Percentiles rank a stretch among this genome's conserved stretches.
phyloP scores from a whole-genome alignment of 2,113 vertebrate genomes.

The Smithornis capensis region DNA sequence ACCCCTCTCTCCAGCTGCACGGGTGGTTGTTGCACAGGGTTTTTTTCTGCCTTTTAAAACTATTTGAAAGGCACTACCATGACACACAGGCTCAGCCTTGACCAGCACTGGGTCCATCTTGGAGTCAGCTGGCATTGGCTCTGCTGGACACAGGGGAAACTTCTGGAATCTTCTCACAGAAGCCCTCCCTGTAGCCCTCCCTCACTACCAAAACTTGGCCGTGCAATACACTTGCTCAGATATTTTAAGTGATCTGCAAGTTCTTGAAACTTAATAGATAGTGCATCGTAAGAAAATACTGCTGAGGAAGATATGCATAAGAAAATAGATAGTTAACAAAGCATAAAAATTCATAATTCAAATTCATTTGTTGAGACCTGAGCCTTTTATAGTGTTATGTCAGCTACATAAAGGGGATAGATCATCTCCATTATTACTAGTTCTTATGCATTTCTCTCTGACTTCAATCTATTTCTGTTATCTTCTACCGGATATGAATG shows the following conservation, averaged over 20 bases:
- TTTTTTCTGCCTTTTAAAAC: neutral
- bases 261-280: neutral
- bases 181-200: neutral
- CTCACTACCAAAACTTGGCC: neutral
- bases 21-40: neutral
- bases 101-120: accelerated
- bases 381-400: neutral
- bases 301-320: neutral
- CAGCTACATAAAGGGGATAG: neutral
- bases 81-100: neutral
- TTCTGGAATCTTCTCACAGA: neutral
- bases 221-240: neutral
- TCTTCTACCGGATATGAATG: neutral
- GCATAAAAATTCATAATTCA: slow-evolving; percentile 26
- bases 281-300: neutral
- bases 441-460: neutral
- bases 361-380: neutral
- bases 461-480: neutral
- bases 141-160: neutral
- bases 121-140: neutral
- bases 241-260: neutral
- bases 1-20: neutral
- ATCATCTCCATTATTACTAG: neutral
- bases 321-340: neutral
- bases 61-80: neutral